Base-by-base conservation (phyloP, 2,797 vertebrate species). In the Tenualosa ilisha region DNA sequence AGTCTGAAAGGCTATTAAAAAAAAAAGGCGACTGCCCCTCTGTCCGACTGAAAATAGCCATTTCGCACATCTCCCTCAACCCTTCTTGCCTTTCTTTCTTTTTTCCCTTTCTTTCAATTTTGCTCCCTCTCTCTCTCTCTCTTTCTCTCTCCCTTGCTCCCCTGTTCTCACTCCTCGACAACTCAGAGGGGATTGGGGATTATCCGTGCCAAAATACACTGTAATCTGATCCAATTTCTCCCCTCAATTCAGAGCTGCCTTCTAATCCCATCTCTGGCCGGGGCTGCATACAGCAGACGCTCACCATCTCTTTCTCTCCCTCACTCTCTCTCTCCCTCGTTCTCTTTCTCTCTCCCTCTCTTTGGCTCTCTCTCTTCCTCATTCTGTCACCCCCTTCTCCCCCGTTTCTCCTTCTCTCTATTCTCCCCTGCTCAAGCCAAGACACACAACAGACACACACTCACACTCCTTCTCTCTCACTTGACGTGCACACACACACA, bases 141-240 rank as follows among this genome's bases (percentile, higher is more conserved):
- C 37, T 43, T 1, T 43, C 68, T 75, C 12, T 75, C 68, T 43
- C 68, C 43, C 68, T 43, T 37, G 20, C 37, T 61, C 20, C 3
- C 13, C 68, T 6, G 37, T 84, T 83, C 82, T 75, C 81, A 82
- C 61, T 84, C 65, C 51, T 85, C 49, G 82, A 54, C 79, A 61
- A 65, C 83, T 86, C 85, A 56, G 59, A 46, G 79, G 81, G 83
- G 83, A 89, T 86, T 82, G 86, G 82, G 68, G 75, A 87, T 88
- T 88, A 89, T 89, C 85, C 46, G 75, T 83, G 88, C 86, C 87
- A 90, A 88, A 91, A 88, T 87, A 88, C 84, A 90, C 88, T 83
- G 84, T 86, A 89, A 91, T 90, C 89, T 88, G 87, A 91, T 90
- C 85, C 90, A 89, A 89, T 88, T 90, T 89, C 86, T 88, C 82